Evolutionary conservation across 2,888 invertebrate species (phyloP), one percentile per base, ranked within the genome.

Genomic region (Nesidiocoris tenuis): DNA sequence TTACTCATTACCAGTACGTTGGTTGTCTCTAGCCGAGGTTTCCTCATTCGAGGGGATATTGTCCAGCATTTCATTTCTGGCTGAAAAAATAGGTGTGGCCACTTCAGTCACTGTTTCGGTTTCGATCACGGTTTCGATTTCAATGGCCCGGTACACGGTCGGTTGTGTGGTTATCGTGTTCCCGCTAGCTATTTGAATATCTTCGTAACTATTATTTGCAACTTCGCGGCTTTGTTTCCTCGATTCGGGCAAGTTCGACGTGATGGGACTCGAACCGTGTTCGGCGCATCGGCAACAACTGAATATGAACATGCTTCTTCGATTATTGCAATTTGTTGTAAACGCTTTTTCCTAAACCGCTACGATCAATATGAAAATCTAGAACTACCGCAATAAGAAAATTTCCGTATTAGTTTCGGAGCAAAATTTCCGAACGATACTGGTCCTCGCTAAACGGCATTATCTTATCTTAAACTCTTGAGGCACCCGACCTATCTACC

Each of bases 1-100:
- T 67, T 67, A 55, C 67, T 67, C 65, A 74, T 74, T 74, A 75
- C 75, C 75, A 66, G 75, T 75, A 59, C 75, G 65, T 61, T 66
- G 67, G 39, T 75, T 75, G 66, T 75, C 59, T 25, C 23, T 25
- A 39, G 5, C 12, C n/a, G 22, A 56, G 21, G 63, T 21, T 22
- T 57, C 17, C 16, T 56, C 65, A 23, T 65, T 21, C 2, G 21
- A 18, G 21, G 25, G 17, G 5, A 56, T 22, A 59, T 64, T 64
- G 17, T 55, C 54, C 56, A 74, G 12, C 17, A 59, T 67, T 22
- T 55, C 25, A 5, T 59, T 16, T 39, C 61, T 66, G 7, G 65
- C n/a, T 25, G 66, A 23, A 19, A 66, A 12, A 19, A 66, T 59
- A 55, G 75, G 75, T 66, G 75, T 66, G 65, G 66, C 66, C 17